A percentile compares a stretch with the other conserved stretches of the same genome.
Conservation (phyloP, 2,113 vertebrate genomes). For the Cyphomyrus discorhynchus region DNA sequence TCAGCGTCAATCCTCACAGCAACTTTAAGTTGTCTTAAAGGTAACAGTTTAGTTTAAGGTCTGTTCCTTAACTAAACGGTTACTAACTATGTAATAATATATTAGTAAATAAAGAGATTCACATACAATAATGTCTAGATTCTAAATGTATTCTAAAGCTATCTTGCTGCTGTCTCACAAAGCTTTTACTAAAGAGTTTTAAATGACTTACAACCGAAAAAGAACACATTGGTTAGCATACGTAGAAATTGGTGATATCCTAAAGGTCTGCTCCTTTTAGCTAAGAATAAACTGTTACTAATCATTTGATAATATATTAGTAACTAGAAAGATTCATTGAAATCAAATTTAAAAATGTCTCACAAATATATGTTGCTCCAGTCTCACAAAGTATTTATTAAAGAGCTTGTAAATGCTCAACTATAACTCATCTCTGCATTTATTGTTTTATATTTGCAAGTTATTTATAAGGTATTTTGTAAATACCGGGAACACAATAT, state of each 20-base stretch:
- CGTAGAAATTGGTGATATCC: not conserved
- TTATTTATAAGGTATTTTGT: not conserved
- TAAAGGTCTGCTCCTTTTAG: not conserved
- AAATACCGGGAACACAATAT: not conserved
- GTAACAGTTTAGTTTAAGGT: not conserved
- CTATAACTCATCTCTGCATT: not conserved
- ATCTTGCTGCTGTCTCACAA: not conserved
- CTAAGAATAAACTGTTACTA: not conserved
- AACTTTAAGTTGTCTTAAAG: not conserved
- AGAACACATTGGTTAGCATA: not conserved
- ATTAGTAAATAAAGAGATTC: not conserved
- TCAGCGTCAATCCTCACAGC: not conserved
- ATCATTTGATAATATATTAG: not conserved
- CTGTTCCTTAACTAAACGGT: not conserved
- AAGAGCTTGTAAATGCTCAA: not conserved
- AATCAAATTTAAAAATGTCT: not conserved
- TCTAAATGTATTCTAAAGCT: not conserved
- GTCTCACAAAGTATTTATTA: not conserved
- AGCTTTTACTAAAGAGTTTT: not conserved
- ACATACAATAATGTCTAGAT: not conserved
- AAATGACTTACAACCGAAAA: not conserved
- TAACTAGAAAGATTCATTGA: not conserved
- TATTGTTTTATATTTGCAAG: not conserved
- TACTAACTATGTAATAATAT: not conserved
- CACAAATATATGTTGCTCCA: not conserved